Percentiles rank a stretch among this genome's conserved stretches.
phyloP scores from a whole-genome alignment of 2,113 vertebrate species.

The Ptilorrhoa leucosticta region DNA sequence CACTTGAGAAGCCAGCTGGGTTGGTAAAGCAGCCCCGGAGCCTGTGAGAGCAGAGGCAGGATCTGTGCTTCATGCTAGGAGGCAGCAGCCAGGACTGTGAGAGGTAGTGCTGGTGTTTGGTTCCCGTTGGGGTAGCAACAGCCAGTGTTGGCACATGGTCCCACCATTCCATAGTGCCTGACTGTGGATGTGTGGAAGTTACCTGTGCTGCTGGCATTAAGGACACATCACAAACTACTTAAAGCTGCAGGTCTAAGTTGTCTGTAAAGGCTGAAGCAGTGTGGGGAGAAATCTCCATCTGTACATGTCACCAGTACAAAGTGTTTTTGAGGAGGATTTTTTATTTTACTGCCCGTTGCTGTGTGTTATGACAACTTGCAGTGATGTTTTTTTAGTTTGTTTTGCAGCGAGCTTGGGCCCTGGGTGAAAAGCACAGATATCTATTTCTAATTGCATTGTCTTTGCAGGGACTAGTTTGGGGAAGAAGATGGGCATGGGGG shows the following conservation, averaged over 20 bases:
- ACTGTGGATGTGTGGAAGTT: not conserved
- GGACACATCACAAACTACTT: not conserved
- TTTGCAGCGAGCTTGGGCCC: conserved; percentile 21
- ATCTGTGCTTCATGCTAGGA: not conserved
- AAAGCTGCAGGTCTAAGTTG: conserved; percentile 1
- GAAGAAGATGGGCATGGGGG: not conserved
- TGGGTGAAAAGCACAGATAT: conserved; percentile 31
- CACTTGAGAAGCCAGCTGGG: not conserved
- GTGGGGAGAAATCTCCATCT: conserved; percentile 20
- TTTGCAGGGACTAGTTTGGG: not conserved
- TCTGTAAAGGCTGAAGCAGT: conserved; percentile 24
- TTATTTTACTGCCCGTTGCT: conserved; percentile 61
- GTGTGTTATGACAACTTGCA: conserved; percentile 71
- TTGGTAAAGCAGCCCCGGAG: not conserved
- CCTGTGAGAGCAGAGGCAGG: not conserved
- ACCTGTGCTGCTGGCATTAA: not conserved
- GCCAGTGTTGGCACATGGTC: not conserved
- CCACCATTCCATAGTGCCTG: fast-evolving
- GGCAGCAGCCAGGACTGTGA: not conserved
- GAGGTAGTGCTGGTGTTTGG: not conserved
- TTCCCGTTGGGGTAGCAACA: not conserved
- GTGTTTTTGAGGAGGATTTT: conserved; percentile 49
- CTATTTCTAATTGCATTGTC: conserved; percentile 12
- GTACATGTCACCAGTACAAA: conserved; percentile 8
- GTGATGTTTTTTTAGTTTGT: conserved; percentile 39